A percentile compares a stretch with the other conserved stretches of the same genome.
Conservation (phyloP, 1,140 invertebrate genomes). For the Pantala flavescens region DNA sequence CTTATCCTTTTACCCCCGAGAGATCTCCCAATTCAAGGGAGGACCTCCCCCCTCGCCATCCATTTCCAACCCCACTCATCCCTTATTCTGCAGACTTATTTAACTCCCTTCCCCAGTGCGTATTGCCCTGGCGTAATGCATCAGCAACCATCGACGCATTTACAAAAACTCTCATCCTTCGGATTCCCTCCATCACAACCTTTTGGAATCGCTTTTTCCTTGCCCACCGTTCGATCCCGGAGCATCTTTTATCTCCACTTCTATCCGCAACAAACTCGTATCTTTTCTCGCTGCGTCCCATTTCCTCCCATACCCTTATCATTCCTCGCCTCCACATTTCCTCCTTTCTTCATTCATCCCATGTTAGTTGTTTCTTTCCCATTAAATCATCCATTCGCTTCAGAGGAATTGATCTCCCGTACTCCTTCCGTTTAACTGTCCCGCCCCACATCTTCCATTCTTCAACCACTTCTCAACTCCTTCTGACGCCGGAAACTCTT, state of each 20-base stretch:
- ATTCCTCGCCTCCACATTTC: not conserved
- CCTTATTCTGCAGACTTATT: not conserved
- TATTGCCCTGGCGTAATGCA: not conserved
- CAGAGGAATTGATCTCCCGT: no score
- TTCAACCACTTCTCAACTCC: no score
- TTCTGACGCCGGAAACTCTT: no score
- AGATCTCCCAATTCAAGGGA: not conserved
- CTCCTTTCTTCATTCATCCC: not conserved
- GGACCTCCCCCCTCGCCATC: not conserved
- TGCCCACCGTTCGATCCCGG: no score
- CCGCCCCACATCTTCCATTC: no score
- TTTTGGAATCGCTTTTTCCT: no score
- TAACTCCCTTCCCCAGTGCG: not conserved
- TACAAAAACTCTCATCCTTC: not conserved
- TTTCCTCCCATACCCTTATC: not conserved
- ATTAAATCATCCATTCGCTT: no score
- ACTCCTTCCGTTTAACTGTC: no score
- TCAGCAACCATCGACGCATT: no score
- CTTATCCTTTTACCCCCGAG: not conserved
- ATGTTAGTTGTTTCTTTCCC: no score
- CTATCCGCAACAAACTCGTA: not conserved
- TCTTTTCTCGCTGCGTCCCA: slow-evolving; percentile 3
- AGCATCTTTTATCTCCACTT: not conserved
- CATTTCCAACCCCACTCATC: not conserved
- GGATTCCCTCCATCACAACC: not conserved